Conservation (phyloP, 2,797 vertebrate genomes). For the Chelon labrosus region DNA sequence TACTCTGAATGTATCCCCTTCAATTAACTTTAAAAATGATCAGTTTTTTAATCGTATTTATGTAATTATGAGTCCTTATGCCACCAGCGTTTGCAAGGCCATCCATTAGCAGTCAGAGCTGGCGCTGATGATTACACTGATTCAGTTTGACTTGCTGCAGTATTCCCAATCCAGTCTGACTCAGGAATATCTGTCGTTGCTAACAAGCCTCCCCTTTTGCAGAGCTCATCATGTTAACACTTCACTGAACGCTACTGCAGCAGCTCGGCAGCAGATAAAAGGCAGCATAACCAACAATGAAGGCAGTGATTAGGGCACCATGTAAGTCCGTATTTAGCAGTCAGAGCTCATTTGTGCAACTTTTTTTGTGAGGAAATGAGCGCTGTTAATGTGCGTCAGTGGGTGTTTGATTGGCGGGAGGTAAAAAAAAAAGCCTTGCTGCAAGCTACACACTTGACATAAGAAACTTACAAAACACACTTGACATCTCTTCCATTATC, state of each 20-base stretch:
- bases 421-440: conserved; percentile 34
- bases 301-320: conserved; percentile 37
- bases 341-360: conserved; percentile 28
- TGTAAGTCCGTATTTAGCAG: conserved; percentile 34
- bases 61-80: background rate
- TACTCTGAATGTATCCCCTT: background rate
- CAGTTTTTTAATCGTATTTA: no score
- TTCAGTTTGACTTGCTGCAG: conserved; percentile 54
- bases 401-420: conserved; percentile 12
- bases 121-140: conserved; percentile 43
- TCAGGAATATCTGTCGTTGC: conserved; percentile 60
- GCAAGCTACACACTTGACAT: conserved; percentile 14
- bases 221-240: conserved; percentile 71
- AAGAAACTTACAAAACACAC: conserved; percentile 13
- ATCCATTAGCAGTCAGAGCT: conserved; percentile 12
- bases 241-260: conserved; percentile 45
- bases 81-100: background rate
- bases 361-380: conserved; percentile 20
- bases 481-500: conserved; percentile 44
- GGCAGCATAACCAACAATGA: conserved; percentile 43
- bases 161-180: conserved; percentile 73
- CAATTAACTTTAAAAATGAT: no score
- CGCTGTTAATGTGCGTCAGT: conserved; percentile 12
- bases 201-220: conserved; percentile 64
- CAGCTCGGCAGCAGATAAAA: conserved; percentile 57